Percentiles rank a stretch among this genome's conserved stretches.
Evolutionary conservation across 2,888 invertebrate species (phyloP).

Genomic region (Alloplasta piceator): DNA sequence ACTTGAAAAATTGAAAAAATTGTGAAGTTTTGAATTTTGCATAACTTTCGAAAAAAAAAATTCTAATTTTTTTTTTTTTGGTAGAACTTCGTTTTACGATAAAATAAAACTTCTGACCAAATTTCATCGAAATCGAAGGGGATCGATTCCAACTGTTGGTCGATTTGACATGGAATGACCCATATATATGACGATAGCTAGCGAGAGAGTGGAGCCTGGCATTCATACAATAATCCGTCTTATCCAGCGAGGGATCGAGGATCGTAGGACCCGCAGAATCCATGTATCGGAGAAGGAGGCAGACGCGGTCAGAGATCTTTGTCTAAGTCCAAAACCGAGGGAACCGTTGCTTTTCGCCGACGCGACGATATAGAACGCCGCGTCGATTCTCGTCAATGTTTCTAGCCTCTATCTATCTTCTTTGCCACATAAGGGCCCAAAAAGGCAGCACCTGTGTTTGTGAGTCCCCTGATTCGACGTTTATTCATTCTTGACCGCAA

Average conservation of each 20-base stretch:
- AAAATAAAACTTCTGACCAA: no score
- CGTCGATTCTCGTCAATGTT: background rate
- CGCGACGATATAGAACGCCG: constrained; percentile 33
- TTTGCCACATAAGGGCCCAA: constrained; percentile 26
- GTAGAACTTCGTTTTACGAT: no score
- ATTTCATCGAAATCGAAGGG: no score
- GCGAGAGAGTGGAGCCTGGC: constrained; percentile 20
- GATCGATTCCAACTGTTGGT: no score
- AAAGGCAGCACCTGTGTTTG: constrained; percentile 54
- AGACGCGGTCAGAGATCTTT: constrained; percentile 59
- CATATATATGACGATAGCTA: constrained; percentile 13
- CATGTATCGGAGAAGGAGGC: constrained; percentile 30
- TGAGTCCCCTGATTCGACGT: constrained; percentile 31
- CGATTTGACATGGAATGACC: no score
- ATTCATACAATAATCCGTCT: constrained; percentile 72
- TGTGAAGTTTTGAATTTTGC: no score
- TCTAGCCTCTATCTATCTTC: background rate
- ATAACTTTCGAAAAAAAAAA: no score
- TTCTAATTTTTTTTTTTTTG: no score
- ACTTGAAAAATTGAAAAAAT: no score
- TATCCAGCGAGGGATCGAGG: constrained; percentile 72
- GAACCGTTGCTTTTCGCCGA: constrained; percentile 56
- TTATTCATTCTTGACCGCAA: constrained; percentile 47
- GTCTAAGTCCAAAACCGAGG: constrained; percentile 51
- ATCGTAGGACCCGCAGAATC: constrained; percentile 41